Evolutionary conservation across 1,140 invertebrate genomes (phyloP).

Genomic region (Anagrus nilaparvatae): DNA sequence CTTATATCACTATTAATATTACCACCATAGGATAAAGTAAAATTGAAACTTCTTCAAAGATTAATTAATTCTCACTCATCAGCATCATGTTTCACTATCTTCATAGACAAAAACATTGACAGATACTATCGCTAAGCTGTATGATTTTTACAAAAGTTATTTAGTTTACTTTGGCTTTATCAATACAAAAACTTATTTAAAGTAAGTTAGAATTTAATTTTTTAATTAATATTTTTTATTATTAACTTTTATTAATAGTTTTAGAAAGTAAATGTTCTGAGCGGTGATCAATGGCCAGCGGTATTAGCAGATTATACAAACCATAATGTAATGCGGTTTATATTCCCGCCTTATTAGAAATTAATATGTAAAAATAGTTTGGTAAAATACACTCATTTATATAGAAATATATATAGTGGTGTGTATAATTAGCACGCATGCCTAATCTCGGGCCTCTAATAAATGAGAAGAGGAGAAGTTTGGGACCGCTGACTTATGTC

Average conservation of each 20-base stretch:
- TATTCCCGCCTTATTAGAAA: no score
- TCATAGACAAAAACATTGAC: slow-evolving; percentile 41
- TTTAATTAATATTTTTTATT: slow-evolving; percentile 7
- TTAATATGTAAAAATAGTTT: no score
- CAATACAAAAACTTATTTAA: slow-evolving; percentile 68
- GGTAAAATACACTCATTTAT: no score
- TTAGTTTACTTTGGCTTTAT: slow-evolving; percentile 76
- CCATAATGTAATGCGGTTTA: no score
- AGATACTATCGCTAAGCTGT: slow-evolving; percentile 54
- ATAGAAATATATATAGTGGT: no score
- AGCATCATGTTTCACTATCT: slow-evolving; percentile 49
- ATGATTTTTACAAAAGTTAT: slow-evolving; percentile 73
- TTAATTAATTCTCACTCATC: slow-evolving; percentile 69
- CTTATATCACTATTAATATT: slow-evolving; percentile 70
- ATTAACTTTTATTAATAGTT: no score
- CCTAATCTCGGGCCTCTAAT: no score
- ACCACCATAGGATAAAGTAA: slow-evolving; percentile 55
- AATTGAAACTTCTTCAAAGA: slow-evolving; percentile 63
- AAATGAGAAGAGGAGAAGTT: no score
- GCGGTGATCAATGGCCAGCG: slow-evolving; percentile 75
- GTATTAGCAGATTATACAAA: slow-evolving; percentile 85
- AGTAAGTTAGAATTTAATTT: slow-evolving; percentile 36
- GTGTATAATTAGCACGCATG: no score
- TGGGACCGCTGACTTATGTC: no score
- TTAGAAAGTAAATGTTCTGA: slow-evolving; percentile 59